phyloP scores from a whole-genome alignment of 2,113 vertebrate species.

The Nanorana parkeri region DNA sequence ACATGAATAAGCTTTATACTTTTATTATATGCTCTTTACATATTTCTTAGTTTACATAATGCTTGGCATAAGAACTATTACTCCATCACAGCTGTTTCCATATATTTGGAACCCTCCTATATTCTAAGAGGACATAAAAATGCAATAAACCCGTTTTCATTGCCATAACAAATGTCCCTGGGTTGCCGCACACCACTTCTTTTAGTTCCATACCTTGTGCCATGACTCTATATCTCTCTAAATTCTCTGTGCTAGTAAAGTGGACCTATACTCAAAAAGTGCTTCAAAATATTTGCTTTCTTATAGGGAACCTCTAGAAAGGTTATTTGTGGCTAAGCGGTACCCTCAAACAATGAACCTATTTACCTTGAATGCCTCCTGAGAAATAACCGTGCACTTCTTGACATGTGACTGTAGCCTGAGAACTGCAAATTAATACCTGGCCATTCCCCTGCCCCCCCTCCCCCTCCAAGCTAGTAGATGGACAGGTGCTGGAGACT shows the following conservation, averaged over 20 bases:
- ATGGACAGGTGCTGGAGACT: too few species aligned
- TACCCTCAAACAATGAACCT: too few species aligned
- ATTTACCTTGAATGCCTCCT: too few species aligned
- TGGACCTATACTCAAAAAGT: background rate
- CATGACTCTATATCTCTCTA: background rate
- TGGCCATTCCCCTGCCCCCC: too few species aligned
- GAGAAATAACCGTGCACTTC: too few species aligned
- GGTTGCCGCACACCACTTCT: background rate
- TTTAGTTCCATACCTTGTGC: conserved; percentile 1
- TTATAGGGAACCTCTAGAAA: too few species aligned
- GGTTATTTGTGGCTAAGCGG: too few species aligned
- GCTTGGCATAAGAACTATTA: conserved; percentile 3
- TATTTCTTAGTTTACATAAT: conserved; percentile 21
- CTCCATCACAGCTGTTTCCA: conserved; percentile 3
- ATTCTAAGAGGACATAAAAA: conserved; percentile 19
- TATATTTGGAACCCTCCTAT: conserved; percentile 17
- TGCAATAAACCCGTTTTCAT: conserved; percentile 1
- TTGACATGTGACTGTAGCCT: too few species aligned
- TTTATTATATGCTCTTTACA: background rate
- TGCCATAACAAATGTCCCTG: conserved; percentile 3
- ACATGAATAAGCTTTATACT: too few species aligned
- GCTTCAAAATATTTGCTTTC: too few species aligned
- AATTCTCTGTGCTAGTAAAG: background rate
- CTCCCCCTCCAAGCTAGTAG: too few species aligned
- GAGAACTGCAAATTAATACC: too few species aligned